Evolutionary conservation across 2,797 vertebrate genomes (phyloP), one percentile per base, ranked within the genome.

Genomic region (Rallus crepitans): DNA sequence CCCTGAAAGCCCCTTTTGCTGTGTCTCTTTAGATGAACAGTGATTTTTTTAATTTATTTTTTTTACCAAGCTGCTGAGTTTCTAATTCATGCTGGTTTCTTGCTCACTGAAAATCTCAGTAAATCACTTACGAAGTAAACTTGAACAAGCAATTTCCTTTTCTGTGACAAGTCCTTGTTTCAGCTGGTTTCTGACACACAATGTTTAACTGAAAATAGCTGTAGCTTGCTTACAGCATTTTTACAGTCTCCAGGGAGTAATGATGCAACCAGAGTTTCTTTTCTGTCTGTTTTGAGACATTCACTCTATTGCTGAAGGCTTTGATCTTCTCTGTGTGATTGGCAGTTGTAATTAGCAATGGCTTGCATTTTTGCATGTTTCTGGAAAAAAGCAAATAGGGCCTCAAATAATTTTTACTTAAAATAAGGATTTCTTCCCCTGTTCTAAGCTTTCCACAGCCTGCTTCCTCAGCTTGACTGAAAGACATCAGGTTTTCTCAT

Each of bases 141-240:
- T 79, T 87, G 12, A 65, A 35, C 55, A 64, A 7, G n/a, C 21
- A 40, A 35, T 70, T 91, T 16, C 37, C 7, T 7, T 31, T 69
- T 94, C 9, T 56, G 31, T 91, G 37, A 35, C 28, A 77, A 82
- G 70, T 50, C 19, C 33, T 59, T 14, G 7, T 68, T 85, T 80
- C 18, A 78, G 2, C 55, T 69, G 28, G 7, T 63, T 88, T 86
- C 39, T 91, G 78, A 79, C 64, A 37, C 4, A 3, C 31, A 27
- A 4, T 72, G 12, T 78, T 82, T 35, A 71, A 78, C 24, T 83
- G 23, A 59, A 96, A 90, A 66, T 65, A 63, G 61, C 50, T 50
- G 28, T 66, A 63, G 37, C 35, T 83, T 89, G 61, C 89, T 82
- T 63, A 68, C 35, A 93, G 70, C 33, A 15, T 52, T 91, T 83